Evolutionary conservation across 2,888 invertebrate species (phyloP).

Genomic region (Nemotelus nigrinus): DNA sequence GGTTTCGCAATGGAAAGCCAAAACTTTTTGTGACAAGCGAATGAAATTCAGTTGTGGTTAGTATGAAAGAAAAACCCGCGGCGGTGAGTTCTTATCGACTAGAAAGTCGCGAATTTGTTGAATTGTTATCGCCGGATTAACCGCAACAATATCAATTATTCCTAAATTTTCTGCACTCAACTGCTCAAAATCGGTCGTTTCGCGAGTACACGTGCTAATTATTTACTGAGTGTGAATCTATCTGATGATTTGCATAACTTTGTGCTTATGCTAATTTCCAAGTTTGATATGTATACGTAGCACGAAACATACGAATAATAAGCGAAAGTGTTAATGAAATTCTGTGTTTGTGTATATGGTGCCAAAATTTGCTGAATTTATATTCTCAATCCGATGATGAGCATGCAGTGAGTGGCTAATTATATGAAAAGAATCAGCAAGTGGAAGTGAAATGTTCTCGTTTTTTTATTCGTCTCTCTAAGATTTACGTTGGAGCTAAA

Average conservation of each 20-base stretch:
- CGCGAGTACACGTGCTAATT: too few species aligned
- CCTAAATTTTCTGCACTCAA: too few species aligned
- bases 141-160: too few species aligned
- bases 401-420: not conserved
- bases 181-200: too few species aligned
- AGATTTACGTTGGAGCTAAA: constrained; percentile 30
- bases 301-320: not conserved
- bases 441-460: not conserved
- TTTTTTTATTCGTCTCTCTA: not conserved
- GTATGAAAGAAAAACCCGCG: not conserved
- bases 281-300: too few species aligned
- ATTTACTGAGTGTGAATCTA: too few species aligned
- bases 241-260: too few species aligned
- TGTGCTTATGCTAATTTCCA: too few species aligned
- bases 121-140: too few species aligned
- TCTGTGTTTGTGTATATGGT: constrained; percentile 16
- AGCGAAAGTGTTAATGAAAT: constrained; percentile 32
- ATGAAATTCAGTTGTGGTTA: not conserved
- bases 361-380: not conserved
- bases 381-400: not conserved
- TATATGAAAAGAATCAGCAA: constrained; percentile 13
- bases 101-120: not conserved
- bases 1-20: constrained; percentile 10
- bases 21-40: not conserved
- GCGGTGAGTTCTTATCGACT: not conserved